Base-by-base conservation (phyloP, 2,113 vertebrate species). In the Ammodytes dubius region DNA sequence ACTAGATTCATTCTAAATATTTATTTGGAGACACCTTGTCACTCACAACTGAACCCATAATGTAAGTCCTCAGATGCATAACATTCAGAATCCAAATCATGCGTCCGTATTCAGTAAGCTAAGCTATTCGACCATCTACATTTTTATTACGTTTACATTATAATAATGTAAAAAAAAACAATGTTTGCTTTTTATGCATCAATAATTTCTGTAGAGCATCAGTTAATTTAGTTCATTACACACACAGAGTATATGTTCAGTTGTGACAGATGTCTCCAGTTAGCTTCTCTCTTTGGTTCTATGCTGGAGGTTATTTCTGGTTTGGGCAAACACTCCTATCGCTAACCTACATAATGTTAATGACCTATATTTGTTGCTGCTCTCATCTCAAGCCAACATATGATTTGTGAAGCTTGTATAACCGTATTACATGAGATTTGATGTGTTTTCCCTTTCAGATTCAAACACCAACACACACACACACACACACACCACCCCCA, bases 211-310 rank as follows among this genome's bases (percentile, higher is more conserved):
- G 27, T 0, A 39, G 6, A 49, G 13, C 27, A 8, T 14, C 15
- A 47, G 15, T 9, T 54, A 6, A 71, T 59, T 3, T n/a, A 8
- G 39, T 47, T 40, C 1, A 6, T 53, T 9, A 42, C 52, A n/a
- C 35, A 47, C 8, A 0, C 56, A 13, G 57, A 40, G 14, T 4
- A 15, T 3, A 10, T 40, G 6, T 52, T 53, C 49, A 40, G 66
- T 1, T 42, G 72, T 81, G 80, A 56, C 82, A 70, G 61, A 45
- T 73, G 80, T 88, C 49, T 85, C 80, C 60, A 56, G 12, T 71
- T 7, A 61, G 47, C n/a, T 2, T 52, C n/a, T 63, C 57, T 68
- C 35, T 77, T 50, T 45, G 15, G 35, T 17, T 69, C 45, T 6
- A 12, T 53, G 35, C 57, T 58, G 19, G 45, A 35, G 14, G 13